phyloP scores from a whole-genome alignment of 2,888 invertebrate genomes.

The Latheticus oryzae region DNA sequence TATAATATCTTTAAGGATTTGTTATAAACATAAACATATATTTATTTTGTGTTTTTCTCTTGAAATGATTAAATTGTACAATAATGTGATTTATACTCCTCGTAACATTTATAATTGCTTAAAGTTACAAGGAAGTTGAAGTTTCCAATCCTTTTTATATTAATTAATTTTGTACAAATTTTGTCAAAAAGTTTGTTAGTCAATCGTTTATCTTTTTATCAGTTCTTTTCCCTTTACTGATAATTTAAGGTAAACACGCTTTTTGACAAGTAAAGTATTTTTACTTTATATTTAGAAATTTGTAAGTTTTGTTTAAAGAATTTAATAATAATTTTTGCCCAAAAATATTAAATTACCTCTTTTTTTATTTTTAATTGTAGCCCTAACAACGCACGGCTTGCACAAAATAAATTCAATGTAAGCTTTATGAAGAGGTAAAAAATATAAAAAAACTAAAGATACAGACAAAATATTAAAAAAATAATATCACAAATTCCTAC shows the following conservation, averaged over 20 bases:
- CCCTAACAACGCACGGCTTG: slow-evolving; percentile 3
- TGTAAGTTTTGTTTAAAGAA: neutral
- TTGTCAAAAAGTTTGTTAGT: slow-evolving; percentile 8
- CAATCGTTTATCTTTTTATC: slow-evolving; percentile 37
- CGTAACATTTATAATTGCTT: too few relatives aligned
- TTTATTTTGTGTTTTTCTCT: too few relatives aligned
- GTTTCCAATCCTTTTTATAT: too few relatives aligned
- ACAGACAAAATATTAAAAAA: too few relatives aligned
- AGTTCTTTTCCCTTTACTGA: slow-evolving; percentile 42
- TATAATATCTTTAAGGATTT: too few relatives aligned
- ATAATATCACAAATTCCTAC: slow-evolving; percentile 8
- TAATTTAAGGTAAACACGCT: slow-evolving; percentile 37
- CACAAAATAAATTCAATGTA: too few relatives aligned
- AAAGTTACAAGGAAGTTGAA: too few relatives aligned
- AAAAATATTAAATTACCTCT: neutral
- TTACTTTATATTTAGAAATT: slow-evolving; percentile 22
- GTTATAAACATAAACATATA: too few relatives aligned
- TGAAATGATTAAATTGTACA: too few relatives aligned
- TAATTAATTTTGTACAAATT: slow-evolving; percentile 31
- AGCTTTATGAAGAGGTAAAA: too few relatives aligned
- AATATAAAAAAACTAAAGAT: too few relatives aligned
- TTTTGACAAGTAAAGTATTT: slow-evolving; percentile 41
- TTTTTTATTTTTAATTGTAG: slow-evolving; percentile 22
- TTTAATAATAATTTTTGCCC: slow-evolving; percentile 13
- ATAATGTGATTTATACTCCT: too few relatives aligned